phyloP scores from a whole-genome alignment of 2,113 vertebrate species.

The Alosa alosa region DNA sequence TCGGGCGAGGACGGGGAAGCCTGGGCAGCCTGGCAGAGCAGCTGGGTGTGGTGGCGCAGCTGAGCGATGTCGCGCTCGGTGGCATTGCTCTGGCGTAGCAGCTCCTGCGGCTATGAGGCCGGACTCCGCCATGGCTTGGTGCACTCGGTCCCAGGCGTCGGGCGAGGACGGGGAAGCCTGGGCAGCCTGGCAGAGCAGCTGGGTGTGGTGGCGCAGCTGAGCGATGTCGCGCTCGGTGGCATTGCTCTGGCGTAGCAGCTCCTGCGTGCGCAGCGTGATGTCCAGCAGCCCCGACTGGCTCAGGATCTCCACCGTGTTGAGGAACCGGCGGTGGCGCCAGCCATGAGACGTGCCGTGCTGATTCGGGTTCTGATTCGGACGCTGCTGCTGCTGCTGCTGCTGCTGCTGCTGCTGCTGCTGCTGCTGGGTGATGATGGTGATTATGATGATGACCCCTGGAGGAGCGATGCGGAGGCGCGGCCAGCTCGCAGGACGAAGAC shows the following conservation, averaged over 20 bases:
- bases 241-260: conserved; percentile 64
- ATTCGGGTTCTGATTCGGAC: background rate
- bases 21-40: conserved; percentile 59
- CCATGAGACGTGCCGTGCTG: conserved; percentile 20
- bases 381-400: background rate
- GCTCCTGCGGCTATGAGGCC: conserved; percentile 66
- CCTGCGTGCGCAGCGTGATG: conserved; percentile 68
- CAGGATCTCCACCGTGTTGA: conserved; percentile 68
- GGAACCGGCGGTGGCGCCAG: conserved; percentile 60
- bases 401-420: background rate
- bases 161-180: background rate
- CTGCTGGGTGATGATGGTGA: background rate
- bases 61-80: conserved; percentile 62
- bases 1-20: background rate
- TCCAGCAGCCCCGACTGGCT: conserved; percentile 67
- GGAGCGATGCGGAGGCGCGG: conserved; percentile 17
- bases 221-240: conserved; percentile 59
- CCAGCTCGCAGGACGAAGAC: conserved; percentile 23
- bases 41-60: conserved; percentile 64
- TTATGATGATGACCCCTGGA: conserved; percentile 21
- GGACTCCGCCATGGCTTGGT: conserved; percentile 62
- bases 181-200: conserved; percentile 62
- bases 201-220: conserved; percentile 65
- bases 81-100: conserved; percentile 62
- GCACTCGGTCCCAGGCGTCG: conserved; percentile 51